A percentile compares a stretch with the other conserved stretches of the same genome.
Conservation (phyloP, 1,140 invertebrate species). For the Leucophenga varia region DNA sequence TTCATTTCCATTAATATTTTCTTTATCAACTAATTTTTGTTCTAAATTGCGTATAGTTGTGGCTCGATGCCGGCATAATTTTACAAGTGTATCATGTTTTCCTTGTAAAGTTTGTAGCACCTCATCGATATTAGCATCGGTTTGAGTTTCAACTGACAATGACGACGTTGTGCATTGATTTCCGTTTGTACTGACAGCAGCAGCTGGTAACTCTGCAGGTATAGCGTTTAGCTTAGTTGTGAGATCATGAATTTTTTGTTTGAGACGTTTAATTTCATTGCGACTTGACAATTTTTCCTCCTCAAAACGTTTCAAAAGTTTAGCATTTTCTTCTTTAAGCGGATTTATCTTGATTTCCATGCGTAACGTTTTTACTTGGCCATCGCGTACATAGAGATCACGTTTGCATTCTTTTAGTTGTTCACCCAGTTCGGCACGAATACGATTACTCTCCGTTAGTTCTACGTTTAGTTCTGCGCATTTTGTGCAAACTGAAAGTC, state of each 20-base stretch:
- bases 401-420: constrained; percentile 33
- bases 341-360: constrained; percentile 39
- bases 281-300: constrained; percentile 32
- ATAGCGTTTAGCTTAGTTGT: constrained; percentile 14
- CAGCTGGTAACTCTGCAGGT: constrained; percentile 1
- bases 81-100: constrained; percentile 23
- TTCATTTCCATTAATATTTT: constrained; percentile 29
- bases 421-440: constrained; percentile 22
- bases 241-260: constrained; percentile 28
- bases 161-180: not conserved
- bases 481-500: not conserved
- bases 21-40: constrained; percentile 21
- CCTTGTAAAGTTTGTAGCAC: constrained; percentile 10
- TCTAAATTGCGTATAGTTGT: constrained; percentile 26
- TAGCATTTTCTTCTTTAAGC: constrained; percentile 35
- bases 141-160: constrained; percentile 20
- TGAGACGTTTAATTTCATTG: constrained; percentile 29
- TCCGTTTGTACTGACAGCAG: not conserved
- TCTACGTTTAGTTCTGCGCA: no score
- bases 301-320: constrained; percentile 28
- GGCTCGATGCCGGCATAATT: constrained; percentile 27
- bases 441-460: constrained; percentile 32
- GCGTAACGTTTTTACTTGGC: constrained; percentile 32
- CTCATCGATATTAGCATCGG: constrained; percentile 26
- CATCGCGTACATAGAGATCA: constrained; percentile 26